Evolutionary conservation across 2,797 vertebrate genomes (phyloP).

Genomic region (Meriones psammophilus): DNA sequence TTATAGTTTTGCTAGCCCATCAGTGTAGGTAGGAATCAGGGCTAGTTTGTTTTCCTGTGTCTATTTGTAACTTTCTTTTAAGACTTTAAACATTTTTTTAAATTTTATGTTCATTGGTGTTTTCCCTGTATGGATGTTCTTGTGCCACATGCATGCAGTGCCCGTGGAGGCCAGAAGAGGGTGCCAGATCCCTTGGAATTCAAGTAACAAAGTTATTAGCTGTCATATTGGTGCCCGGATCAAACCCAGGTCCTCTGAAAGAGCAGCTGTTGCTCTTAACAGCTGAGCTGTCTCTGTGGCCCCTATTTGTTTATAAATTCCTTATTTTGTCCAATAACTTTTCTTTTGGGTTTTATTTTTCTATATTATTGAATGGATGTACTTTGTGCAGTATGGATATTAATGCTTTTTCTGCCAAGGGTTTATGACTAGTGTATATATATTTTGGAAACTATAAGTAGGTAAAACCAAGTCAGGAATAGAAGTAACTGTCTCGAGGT

Average conservation of each 20-base stretch:
- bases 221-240: not conserved
- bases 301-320: not conserved
- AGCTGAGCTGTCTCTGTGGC: not conserved
- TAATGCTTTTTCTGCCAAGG: constrained; percentile 28
- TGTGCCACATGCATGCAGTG: not conserved
- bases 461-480: constrained; percentile 20
- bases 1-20: not conserved
- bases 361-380: not conserved
- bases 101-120: not conserved
- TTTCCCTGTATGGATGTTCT: not conserved
- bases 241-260: not conserved
- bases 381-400: constrained; percentile 45
- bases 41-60: not conserved
- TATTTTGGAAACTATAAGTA: constrained; percentile 45
- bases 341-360: constrained; percentile 46
- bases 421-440: not conserved
- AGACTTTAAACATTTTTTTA: too few species aligned
- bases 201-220: not conserved
- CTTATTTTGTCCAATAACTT: not conserved
- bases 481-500: not conserved
- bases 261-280: not conserved
- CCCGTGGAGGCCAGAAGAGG: not conserved
- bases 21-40: not conserved
- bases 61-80: not conserved
- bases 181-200: too few species aligned